phyloP scores from a whole-genome alignment of 2,113 vertebrate species.

The Piliocolobus tephrosceles region DNA sequence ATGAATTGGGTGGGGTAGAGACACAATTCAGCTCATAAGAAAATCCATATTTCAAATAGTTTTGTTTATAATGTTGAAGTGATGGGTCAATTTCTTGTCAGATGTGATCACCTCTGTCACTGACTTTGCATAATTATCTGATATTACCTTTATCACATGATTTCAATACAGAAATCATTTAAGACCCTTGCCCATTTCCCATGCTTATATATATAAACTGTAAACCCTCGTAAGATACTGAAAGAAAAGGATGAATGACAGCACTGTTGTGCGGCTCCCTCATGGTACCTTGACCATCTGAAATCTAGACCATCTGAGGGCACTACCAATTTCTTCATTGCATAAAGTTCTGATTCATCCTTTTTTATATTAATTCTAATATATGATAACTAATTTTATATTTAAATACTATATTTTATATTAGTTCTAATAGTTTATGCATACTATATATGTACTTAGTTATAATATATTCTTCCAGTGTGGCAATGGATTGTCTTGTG shows the following conservation, averaged over 20 bases:
- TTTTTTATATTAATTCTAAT: not conserved
- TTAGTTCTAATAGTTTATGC: too few species aligned
- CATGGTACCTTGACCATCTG: too few species aligned
- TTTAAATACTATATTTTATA: too few species aligned
- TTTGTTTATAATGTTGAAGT: slow-evolving; percentile 20
- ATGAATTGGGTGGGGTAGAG: not conserved
- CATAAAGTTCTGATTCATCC: not conserved
- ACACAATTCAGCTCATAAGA: not conserved
- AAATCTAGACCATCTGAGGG: not conserved
- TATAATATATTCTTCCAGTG: not conserved
- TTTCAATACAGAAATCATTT: not conserved
- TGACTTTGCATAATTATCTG: not conserved
- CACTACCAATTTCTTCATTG: not conserved
- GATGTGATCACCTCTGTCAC: not conserved
- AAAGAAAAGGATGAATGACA: not conserved
- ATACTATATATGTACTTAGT: too few species aligned
- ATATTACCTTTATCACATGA: not conserved
- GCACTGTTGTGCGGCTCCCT: accelerated
- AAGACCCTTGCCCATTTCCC: not conserved
- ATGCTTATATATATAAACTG: not conserved
- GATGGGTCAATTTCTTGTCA: not conserved
- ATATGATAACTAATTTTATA: not conserved
- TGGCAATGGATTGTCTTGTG: not conserved
- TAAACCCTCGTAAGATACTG: not conserved
- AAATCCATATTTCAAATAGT: not conserved